Conservation (phyloP, 2,797 vertebrate species). For the Siniperca undulata region DNA sequence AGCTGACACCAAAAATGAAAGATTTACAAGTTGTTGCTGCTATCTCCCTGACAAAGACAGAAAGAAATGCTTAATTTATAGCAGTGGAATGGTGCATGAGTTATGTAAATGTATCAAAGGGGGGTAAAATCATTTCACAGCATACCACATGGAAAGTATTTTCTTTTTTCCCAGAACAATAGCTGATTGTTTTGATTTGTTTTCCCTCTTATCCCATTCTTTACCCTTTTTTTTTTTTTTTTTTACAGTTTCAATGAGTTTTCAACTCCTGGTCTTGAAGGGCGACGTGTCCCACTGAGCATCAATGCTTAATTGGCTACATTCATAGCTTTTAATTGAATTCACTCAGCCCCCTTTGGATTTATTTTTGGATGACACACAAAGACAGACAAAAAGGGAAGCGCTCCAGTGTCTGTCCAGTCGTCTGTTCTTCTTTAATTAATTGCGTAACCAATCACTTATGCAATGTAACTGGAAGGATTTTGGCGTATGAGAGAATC, state of each 20-base stretch:
- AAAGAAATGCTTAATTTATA: background rate
- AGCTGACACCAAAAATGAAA: background rate
- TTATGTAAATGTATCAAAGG: constrained; percentile 18
- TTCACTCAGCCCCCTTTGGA: constrained; percentile 21
- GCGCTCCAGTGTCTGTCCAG: constrained; percentile 8
- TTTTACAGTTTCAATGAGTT: background rate
- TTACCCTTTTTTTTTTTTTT: too few species aligned
- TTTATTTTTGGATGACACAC: constrained; percentile 60
- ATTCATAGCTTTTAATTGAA: constrained; percentile 39
- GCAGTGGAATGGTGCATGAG: background rate
- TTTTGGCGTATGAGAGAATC: background rate
- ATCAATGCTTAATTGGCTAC: constrained; percentile 13
- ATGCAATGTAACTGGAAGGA: constrained; percentile 33
- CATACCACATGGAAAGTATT: constrained; percentile 16
- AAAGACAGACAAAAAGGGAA: constrained; percentile 40
- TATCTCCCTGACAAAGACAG: background rate
- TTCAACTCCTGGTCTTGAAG: background rate
- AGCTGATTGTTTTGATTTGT: constrained; percentile 9
- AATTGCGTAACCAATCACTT: constrained; percentile 59
- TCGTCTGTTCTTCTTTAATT: constrained; percentile 51
- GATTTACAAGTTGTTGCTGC: background rate
- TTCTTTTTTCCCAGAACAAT: constrained; percentile 11
- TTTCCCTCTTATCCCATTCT: too few species aligned
- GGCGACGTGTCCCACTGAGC: background rate
- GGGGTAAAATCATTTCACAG: constrained; percentile 14